These are phyloP conservation scores for Lepus americanus DNA, from an alignment of 2,113 vertebrate genomes.

Conservation along the genomic window DNA sequence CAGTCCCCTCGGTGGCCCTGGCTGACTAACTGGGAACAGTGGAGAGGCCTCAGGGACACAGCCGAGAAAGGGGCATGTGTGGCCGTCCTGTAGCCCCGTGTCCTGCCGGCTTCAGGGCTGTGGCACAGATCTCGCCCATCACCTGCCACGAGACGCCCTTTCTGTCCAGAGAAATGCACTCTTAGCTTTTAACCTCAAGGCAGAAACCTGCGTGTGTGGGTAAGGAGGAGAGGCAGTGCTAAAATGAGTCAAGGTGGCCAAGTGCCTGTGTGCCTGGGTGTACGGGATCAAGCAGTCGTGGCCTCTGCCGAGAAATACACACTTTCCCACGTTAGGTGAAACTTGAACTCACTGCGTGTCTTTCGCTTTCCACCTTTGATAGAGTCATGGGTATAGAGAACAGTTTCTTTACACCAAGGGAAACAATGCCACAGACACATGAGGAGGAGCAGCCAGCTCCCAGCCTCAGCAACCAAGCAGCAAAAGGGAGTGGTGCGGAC, in stretches of 20 bases:
- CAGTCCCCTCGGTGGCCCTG: too few species aligned
- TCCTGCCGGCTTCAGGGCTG: neutral
- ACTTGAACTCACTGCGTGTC: neutral
- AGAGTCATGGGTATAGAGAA: neutral
- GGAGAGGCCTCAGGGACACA: neutral
- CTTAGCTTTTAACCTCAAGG: neutral
- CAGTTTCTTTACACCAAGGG: too few species aligned
- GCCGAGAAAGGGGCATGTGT: too few species aligned
- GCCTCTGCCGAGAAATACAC: neutral
- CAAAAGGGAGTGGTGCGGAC: neutral
- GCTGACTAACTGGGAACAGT: too few species aligned
- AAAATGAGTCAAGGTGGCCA: neutral
- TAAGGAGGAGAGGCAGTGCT: too few species aligned
- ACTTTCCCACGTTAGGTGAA: neutral
- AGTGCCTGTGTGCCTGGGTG: too few species aligned
- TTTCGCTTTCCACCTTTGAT: neutral
- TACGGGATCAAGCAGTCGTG: neutral
- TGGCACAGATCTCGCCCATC: neutral
- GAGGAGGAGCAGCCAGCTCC: neutral
- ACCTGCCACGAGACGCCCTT: neutral
- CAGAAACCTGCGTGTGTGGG: neutral
- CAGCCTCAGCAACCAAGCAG: neutral
- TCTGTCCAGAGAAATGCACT: neutral
- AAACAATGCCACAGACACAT: neutral
- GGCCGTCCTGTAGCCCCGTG: neutral